Percentiles rank a stretch among this genome's conserved stretches.
These are phyloP conservation scores for Octopus sinensis DNA, from an alignment of 1,140 invertebrate species.

Conservation along the genomic window DNA sequence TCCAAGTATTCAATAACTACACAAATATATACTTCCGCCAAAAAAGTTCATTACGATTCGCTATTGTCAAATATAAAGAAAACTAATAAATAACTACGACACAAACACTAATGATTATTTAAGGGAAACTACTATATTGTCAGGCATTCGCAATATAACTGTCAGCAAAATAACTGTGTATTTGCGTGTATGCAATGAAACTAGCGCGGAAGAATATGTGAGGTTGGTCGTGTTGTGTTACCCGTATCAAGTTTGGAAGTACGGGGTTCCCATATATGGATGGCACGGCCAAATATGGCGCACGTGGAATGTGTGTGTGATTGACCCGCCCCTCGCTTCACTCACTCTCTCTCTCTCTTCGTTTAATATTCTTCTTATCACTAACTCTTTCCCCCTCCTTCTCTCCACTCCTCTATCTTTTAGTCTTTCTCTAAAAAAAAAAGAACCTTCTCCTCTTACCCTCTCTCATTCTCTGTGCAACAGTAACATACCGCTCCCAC, in stretches of 20 bases:
- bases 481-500: not conserved
- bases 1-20: no score
- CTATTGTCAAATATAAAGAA: not conserved
- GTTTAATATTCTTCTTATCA: not conserved
- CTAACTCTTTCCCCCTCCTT: not conserved
- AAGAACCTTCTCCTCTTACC: not conserved
- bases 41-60: not conserved
- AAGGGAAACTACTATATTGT: not conserved
- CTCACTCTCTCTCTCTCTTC: not conserved
- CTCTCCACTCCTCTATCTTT: not conserved
- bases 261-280: constrained; percentile 52
- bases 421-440: not conserved
- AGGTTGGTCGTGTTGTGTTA: constrained; percentile 22
- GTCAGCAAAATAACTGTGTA: not conserved
- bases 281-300: constrained; percentile 53
- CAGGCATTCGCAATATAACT: not conserved
- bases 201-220: not conserved
- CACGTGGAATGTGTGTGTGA: not conserved
- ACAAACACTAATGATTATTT: not conserved
- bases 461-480: not conserved
- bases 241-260: constrained; percentile 46
- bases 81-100: constrained; percentile 12
- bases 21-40: not conserved
- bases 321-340: not conserved
- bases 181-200: not conserved